These are phyloP conservation scores for Prietella phreatophila DNA, from an alignment of 2,113 vertebrate genomes.

Conservation along the genomic window DNA sequence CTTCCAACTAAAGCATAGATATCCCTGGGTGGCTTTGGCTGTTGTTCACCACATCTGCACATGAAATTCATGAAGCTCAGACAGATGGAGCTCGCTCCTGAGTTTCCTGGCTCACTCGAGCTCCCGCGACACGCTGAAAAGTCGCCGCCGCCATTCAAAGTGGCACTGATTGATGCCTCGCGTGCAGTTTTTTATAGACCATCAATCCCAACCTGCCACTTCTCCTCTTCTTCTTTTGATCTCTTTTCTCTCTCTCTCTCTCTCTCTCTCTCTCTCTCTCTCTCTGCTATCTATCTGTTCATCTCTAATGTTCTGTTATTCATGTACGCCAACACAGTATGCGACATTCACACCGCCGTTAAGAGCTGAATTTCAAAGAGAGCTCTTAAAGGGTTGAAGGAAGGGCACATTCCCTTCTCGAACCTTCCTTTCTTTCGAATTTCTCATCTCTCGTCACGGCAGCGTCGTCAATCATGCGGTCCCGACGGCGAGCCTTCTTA, in stretches of 20 bases:
- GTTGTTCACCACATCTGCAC: constrained; percentile 9
- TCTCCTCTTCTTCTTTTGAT: neutral
- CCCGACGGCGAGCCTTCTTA: neutral
- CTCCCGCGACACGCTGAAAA: constrained; percentile 26
- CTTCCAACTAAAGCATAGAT: constrained; percentile 24
- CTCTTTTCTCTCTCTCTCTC: neutral
- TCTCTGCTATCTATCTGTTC: neutral
- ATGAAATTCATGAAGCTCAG: constrained; percentile 33
- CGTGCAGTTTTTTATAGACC: constrained; percentile 42
- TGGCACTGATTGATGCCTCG: constrained; percentile 50
- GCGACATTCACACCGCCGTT: neutral
- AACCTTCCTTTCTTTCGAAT: neutral
- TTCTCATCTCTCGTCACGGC: neutral
- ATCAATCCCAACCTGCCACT: constrained; percentile 41
- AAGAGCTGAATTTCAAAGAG: neutral
- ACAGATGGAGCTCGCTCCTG: constrained; percentile 32
- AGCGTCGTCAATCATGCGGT: neutral
- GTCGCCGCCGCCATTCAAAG: constrained; percentile 36
- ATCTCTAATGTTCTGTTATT: constrained; percentile 13
- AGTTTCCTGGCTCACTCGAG: constrained; percentile 38
- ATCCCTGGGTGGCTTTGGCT: constrained; percentile 6
- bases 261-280: constrained; percentile 5
- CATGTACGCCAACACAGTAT: neutral
- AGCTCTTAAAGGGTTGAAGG: neutral
- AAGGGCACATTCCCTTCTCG: neutral